Conservation (phyloP, 1,140 invertebrate genomes). For the Oppia nitens region DNA sequence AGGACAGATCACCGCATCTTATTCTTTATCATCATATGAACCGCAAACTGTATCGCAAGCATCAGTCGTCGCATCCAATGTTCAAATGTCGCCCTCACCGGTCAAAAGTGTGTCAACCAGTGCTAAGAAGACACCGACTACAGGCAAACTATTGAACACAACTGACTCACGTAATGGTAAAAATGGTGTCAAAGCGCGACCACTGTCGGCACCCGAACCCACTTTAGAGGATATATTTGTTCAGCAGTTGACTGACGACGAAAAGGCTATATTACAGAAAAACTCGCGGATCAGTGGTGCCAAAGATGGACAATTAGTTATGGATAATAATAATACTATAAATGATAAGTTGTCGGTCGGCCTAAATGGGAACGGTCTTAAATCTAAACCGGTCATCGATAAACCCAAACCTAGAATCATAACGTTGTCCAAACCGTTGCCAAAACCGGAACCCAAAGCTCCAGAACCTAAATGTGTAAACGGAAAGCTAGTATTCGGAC, state of each 20-base stretch:
- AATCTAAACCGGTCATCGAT: neutral
- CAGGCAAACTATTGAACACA: neutral
- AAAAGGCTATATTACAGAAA: conserved; percentile 11
- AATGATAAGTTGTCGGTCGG: neutral
- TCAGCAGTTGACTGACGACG: conserved; percentile 8
- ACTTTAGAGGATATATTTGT: neutral
- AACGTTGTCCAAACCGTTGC: conserved; percentile 1
- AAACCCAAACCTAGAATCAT: conserved; percentile 8
- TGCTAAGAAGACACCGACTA: too few species aligned
- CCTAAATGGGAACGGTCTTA: neutral
- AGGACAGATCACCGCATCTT: too few species aligned
- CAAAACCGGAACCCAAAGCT: conserved; percentile 11
- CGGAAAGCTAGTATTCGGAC: conserved; percentile 12
- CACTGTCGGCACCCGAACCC: neutral
- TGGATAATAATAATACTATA: neutral
- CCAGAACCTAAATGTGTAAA: conserved; percentile 10
- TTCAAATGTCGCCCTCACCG: neutral
- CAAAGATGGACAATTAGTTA: neutral
- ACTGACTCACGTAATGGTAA: neutral
- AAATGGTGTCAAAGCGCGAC: neutral
- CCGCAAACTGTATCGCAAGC: too few species aligned
- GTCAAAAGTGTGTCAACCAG: neutral
- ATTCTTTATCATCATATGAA: too few species aligned
- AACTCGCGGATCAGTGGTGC: conserved; percentile 1
- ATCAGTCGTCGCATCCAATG: too few species aligned